These are phyloP conservation scores for Lacanobia wlatinum DNA, from an alignment of 2,888 invertebrate species.

Conservation along the genomic window DNA sequence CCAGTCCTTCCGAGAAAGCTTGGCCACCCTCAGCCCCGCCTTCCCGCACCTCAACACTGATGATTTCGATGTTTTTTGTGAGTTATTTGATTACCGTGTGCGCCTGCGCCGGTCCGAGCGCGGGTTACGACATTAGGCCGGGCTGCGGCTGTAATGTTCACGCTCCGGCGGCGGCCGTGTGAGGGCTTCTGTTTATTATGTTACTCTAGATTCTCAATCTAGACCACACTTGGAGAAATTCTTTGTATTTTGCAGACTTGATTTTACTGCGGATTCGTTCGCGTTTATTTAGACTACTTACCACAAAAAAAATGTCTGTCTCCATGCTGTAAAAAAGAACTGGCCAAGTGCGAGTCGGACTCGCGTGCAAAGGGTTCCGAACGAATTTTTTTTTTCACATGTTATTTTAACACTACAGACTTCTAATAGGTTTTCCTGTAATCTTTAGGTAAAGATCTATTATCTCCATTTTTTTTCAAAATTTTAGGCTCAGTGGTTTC, in stretches of 20 bases:
- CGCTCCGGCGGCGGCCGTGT: slow-evolving; percentile 36
- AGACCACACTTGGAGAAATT: slow-evolving; percentile 7
- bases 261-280: no score
- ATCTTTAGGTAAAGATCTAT: no score
- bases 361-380: no score
- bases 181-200: slow-evolving; percentile 37
- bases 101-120: slow-evolving; percentile 65
- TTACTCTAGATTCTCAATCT: not conserved
- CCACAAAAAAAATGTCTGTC: no score
- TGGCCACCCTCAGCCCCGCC: slow-evolving; percentile 36
- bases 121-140: slow-evolving; percentile 55
- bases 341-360: no score
- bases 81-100: slow-evolving; percentile 79
- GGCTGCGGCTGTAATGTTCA: slow-evolving; percentile 43
- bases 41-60: slow-evolving; percentile 58
- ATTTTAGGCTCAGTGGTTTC: no score
- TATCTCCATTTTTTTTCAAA: no score
- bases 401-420: no score
- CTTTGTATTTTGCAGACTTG: not conserved
- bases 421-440: no score
- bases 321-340: no score
- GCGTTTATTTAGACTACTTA: no score
- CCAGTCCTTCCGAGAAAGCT: not conserved
- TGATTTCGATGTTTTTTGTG: slow-evolving; percentile 81
- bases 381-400: no score